A percentile compares a stretch with the other conserved stretches of the same genome.
Conservation (phyloP, 1,140 invertebrate species). For the Sesamia nonagrioides region DNA sequence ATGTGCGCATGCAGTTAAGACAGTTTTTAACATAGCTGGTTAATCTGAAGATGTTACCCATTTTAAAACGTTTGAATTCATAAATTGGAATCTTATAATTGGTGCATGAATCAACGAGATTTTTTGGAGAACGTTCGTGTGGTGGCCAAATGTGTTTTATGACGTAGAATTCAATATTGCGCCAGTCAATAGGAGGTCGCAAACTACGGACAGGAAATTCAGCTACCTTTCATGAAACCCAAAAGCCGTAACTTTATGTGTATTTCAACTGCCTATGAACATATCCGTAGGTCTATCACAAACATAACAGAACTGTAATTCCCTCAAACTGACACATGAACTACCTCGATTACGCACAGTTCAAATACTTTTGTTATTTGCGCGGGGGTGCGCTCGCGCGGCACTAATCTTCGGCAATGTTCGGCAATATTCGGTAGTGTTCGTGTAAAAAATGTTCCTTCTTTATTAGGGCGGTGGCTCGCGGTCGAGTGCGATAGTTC, state of each 20-base stretch:
- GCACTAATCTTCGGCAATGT: slow-evolving; percentile 47
- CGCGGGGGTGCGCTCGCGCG: slow-evolving; percentile 37
- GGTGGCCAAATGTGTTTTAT: background rate
- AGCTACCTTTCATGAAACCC: background rate
- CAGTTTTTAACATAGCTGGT: no score
- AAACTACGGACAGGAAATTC: background rate
- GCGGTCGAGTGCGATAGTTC: slow-evolving; percentile 49
- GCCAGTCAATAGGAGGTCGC: background rate
- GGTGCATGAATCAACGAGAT: no score
- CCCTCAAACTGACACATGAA: background rate
- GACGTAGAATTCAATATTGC: background rate
- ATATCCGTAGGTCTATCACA: slow-evolving; percentile 37
- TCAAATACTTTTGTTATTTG: slow-evolving; percentile 47
- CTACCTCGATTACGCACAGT: slow-evolving; percentile 34
- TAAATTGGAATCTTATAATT: no score
- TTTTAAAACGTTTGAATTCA: no score
- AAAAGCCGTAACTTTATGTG: background rate
- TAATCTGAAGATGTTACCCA: no score
- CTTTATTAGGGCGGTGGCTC: slow-evolving; percentile 40
- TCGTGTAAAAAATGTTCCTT: slow-evolving; percentile 47
- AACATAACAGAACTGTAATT: slow-evolving; percentile 33
- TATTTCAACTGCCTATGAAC: slow-evolving; percentile 25
- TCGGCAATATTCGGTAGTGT: slow-evolving; percentile 35
- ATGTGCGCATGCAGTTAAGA: no score
- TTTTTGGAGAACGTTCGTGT: no score